Base-by-base conservation (phyloP, 1,140 invertebrate genomes). In the Sitodiplosis mosellana region DNA sequence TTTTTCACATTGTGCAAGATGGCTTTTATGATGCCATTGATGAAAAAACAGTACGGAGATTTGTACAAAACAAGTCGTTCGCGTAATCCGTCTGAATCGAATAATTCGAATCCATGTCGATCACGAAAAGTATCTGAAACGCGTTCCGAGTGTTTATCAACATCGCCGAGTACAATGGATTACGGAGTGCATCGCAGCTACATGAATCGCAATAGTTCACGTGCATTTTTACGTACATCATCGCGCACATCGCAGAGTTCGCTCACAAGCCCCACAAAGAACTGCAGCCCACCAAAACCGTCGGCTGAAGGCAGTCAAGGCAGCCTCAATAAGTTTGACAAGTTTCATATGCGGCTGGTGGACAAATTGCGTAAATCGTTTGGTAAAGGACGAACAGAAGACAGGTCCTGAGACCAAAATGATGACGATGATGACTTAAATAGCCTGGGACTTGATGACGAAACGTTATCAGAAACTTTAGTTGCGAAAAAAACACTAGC, bases 21-120 rank as follows among this genome's bases (percentile, higher is more conserved):
- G 86, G 86, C 86, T 70, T 89, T 89, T 68, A 88, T 89, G 85
- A 87, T 88, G 82, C 86, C 85, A 36, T 84, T 90, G 52, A 77
- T 90, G 63, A 88, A 87, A 73, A 89, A 89, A 67, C 83, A 89
- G 66, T 89, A 83, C 73, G 83, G n/a, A n/a, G n/a, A 90, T 62
- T 88, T 90, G 62, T 90, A 90, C 71, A 84, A 85, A 68, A 80
- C 78, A 49, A 80, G 81, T 63, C 73, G 83, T 46, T 75, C 73
- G 49, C 70, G 83, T 47, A 72, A 79, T 22, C 73, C 74, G 19
- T 85, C 81, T 8, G 83, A 87, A 59, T 80, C 78, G 49, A 77
- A 78, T 79, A 67, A 43, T 1, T 60, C 69, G 19, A 56, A 48
- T 53, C 60, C 58, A 38, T 78, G 79, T 49, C 75, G 80, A 36